Evolutionary conservation across 2,888 invertebrate species (phyloP).

Genomic region (Corythucha ciliata): DNA sequence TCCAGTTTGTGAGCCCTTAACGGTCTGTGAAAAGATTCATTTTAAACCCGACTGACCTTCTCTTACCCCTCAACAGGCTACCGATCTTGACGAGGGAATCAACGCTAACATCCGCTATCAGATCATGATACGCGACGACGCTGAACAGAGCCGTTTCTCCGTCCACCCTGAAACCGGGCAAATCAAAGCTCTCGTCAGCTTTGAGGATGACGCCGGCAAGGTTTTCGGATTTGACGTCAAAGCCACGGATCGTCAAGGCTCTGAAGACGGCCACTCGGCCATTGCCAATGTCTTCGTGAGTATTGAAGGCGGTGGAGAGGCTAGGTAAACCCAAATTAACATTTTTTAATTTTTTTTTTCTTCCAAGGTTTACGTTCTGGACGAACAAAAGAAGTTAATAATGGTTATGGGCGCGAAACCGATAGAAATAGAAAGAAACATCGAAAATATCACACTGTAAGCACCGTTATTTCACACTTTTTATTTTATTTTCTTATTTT

Average conservation of each 20-base stretch:
- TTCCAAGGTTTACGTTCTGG: conserved; percentile 65
- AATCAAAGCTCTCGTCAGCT: conserved; percentile 60
- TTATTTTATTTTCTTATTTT: background rate
- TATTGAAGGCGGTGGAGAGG: background rate
- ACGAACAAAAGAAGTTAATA: conserved; percentile 70
- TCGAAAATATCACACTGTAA: conserved; percentile 59
- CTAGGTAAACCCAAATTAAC: background rate
- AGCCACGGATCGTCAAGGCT: conserved; percentile 71
- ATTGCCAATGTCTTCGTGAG: conserved; percentile 79
- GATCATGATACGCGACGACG: conserved; percentile 54
- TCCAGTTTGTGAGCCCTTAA: too few species aligned
- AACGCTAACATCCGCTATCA: conserved; percentile 75
- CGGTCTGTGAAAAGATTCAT: too few species aligned
- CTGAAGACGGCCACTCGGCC: conserved; percentile 70
- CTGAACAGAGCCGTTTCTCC: conserved; percentile 63
- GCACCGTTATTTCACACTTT: conserved; percentile 32
- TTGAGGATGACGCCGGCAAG: conserved; percentile 59
- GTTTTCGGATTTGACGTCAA: conserved; percentile 81
- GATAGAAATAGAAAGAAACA: conserved; percentile 60
- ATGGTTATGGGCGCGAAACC: conserved; percentile 68
- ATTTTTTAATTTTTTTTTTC: conserved; percentile 7
- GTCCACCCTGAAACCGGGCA: conserved; percentile 68
- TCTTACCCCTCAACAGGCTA: conserved; percentile 54
- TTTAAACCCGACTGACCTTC: too few species aligned
- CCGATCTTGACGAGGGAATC: conserved; percentile 62